These are phyloP conservation scores for Oreochromis niloticus DNA, from an alignment of 2,113 vertebrate species.

Conservation along the genomic window DNA sequence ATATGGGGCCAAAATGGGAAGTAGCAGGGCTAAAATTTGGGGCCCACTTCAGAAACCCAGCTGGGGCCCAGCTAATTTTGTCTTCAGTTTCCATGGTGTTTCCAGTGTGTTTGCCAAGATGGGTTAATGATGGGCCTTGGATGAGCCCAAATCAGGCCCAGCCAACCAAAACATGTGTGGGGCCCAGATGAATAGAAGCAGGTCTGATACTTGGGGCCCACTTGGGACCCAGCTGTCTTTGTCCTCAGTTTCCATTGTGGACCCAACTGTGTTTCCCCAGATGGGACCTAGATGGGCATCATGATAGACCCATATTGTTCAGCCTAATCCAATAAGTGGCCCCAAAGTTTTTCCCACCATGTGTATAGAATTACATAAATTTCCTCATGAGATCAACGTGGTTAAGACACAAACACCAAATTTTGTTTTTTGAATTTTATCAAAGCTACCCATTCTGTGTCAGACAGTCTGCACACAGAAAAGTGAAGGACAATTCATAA, in stretches of 20 bases:
- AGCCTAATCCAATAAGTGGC: not conserved
- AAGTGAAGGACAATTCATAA: not conserved
- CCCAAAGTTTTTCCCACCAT: not conserved
- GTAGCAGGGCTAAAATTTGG: not conserved
- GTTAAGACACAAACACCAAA: not conserved
- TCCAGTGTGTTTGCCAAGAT: too few species aligned
- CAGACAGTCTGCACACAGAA: not conserved
- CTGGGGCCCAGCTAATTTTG: too few species aligned
- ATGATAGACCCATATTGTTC: not conserved
- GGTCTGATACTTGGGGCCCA: not conserved
- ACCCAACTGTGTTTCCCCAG: not conserved
- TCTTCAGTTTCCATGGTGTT: too few species aligned
- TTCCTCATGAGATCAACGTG: not conserved
- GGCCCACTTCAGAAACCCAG: too few species aligned
- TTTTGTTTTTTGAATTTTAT: not conserved
- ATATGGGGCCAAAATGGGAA: not conserved
- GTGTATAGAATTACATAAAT: not conserved
- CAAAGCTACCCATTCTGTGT: not conserved
- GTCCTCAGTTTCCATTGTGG: not conserved
- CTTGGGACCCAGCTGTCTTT: not conserved
- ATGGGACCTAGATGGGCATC: not conserved
- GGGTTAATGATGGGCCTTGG: too few species aligned
- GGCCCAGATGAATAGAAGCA: not conserved
- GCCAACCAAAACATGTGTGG: not conserved
- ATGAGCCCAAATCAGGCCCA: not conserved